A percentile compares a stretch with the other conserved stretches of the same genome.
Evolutionary conservation across 2,113 vertebrate species (phyloP).

Genomic region (Patagioenas fasciata): DNA sequence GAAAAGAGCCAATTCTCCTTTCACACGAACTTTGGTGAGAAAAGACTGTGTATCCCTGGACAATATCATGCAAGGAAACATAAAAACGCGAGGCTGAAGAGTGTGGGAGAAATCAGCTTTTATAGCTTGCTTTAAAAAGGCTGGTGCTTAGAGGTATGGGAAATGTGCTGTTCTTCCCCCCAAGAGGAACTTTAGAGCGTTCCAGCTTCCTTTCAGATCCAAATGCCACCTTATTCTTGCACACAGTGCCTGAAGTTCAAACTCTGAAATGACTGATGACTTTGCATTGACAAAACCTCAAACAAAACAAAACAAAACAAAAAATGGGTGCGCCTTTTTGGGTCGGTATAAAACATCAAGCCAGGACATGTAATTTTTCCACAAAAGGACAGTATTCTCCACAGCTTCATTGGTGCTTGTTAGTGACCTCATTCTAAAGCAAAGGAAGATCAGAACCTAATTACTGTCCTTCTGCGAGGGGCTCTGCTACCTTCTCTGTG

Average conservation of each 20-base stretch:
- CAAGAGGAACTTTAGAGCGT: not conserved
- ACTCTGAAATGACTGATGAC: not conserved
- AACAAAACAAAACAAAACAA: accelerated
- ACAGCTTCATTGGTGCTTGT: not conserved
- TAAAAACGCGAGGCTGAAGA: not conserved
- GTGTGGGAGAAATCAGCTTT: not conserved
- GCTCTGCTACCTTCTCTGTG: not conserved
- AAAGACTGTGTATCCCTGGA: not conserved
- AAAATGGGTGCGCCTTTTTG: not conserved
- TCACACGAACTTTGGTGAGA: not conserved
- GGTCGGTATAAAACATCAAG: not conserved
- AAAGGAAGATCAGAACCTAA: not conserved
- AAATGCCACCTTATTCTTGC: not conserved
- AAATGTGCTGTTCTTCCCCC: not conserved
- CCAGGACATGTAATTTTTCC: not conserved
- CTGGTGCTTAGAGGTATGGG: not conserved
- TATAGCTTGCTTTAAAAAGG: not conserved
- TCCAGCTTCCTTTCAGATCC: not conserved
- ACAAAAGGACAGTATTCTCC: not conserved
- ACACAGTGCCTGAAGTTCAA: not conserved
- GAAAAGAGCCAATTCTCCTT: not conserved
- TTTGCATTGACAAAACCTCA: not conserved
- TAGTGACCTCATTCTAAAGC: not conserved
- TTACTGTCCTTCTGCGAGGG: not conserved
- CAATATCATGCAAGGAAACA: not conserved